phyloP scores from a whole-genome alignment of 2,113 vertebrate genomes.

The Embiotoca jacksoni region DNA sequence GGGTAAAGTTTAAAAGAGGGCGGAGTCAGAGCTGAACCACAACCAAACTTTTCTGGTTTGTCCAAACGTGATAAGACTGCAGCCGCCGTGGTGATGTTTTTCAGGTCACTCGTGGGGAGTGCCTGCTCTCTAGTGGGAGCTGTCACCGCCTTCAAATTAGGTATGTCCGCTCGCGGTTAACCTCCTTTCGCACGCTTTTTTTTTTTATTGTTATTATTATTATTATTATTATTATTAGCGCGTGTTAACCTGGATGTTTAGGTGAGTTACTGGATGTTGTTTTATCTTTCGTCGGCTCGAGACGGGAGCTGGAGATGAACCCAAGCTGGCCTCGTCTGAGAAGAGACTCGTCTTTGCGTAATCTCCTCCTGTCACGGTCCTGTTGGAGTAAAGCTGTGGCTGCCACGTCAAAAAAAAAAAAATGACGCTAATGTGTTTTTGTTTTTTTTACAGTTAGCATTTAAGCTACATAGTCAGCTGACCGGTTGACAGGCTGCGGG shows the following conservation, averaged over 20 bases:
- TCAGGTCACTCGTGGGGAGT: conserved; percentile 76
- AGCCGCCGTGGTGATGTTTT: conserved; percentile 77
- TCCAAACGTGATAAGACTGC: conserved; percentile 37
- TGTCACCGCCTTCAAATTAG: conserved; percentile 73
- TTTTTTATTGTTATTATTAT: too few relatives aligned
- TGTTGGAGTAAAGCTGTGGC: neutral
- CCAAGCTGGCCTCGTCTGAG: neutral
- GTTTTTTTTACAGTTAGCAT: neutral
- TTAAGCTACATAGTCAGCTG: conserved; percentile 13
- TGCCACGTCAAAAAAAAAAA: neutral
- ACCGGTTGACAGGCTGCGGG: neutral
- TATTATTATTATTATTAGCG: neutral
- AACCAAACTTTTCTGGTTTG: conserved; percentile 65
- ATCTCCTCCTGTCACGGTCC: neutral
- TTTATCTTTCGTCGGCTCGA: conserved; percentile 31
- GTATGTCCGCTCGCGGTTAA: conserved; percentile 54
- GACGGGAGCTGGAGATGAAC: neutral
- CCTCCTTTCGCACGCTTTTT: neutral
- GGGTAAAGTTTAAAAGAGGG: conserved; percentile 68
- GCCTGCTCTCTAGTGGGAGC: conserved; percentile 82
- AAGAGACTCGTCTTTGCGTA: neutral
- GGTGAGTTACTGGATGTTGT: neutral
- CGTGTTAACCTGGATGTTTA: conserved; percentile 8
- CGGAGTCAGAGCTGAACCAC: conserved; percentile 58
- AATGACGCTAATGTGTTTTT: neutral